Percentiles rank a stretch among this genome's conserved stretches.
Evolutionary conservation across 2,113 vertebrate genomes (phyloP).

Genomic region (Murina feae): DNA sequence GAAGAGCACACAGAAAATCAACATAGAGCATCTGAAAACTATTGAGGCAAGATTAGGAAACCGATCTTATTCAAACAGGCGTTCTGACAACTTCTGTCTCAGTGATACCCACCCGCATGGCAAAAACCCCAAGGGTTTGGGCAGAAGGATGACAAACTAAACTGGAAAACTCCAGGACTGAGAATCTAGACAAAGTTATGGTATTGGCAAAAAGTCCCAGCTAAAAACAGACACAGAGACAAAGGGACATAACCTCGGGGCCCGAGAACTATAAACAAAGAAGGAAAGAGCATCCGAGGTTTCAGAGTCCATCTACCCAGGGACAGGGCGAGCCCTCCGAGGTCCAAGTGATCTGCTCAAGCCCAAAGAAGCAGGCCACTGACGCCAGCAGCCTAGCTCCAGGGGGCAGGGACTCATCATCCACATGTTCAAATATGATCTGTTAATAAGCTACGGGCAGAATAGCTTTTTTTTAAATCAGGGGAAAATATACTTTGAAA

Average conservation of each 20-base stretch:
- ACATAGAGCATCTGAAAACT: neutral
- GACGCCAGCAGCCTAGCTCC: neutral
- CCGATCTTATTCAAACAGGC: neutral
- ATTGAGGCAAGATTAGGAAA: neutral
- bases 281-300: neutral
- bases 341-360: neutral
- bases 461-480: neutral
- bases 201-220: neutral
- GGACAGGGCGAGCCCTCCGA: neutral
- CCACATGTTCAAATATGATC: neutral
- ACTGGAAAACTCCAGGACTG: neutral
- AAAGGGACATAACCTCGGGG: slow-evolving; percentile 11
- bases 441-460: neutral
- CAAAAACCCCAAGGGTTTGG: neutral
- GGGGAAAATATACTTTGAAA: neutral
- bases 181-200: slow-evolving; percentile 15
- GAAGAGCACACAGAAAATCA: neutral
- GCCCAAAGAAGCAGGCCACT: neutral
- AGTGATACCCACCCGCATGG: neutral
- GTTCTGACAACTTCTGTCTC: neutral
- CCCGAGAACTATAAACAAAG: slow-evolving; percentile 32
- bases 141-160: neutral
- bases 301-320: neutral
- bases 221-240: slow-evolving; percentile 54
- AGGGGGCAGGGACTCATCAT: neutral